These are phyloP conservation scores for Characodon lateralis DNA, from an alignment of 2,797 vertebrate species.

Conservation along the genomic window DNA sequence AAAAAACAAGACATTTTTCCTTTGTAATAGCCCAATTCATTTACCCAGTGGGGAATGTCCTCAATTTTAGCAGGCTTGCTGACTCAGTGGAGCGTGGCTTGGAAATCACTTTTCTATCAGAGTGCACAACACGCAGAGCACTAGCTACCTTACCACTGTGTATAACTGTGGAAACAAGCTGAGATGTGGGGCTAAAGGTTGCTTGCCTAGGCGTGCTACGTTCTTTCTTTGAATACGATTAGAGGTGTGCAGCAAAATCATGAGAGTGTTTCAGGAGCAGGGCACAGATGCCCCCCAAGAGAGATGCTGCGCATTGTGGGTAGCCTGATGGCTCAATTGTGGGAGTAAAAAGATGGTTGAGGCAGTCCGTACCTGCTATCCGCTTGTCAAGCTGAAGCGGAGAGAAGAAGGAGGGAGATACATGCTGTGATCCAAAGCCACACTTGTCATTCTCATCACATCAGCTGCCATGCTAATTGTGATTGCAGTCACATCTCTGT, in stretches of 20 bases:
- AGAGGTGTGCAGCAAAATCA: constrained; percentile 27
- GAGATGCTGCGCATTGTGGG: constrained; percentile 50
- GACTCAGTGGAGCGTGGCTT: constrained; percentile 53
- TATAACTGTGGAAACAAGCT: constrained; percentile 4
- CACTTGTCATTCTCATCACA: constrained; percentile 33
- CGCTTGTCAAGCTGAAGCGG: constrained; percentile 24
- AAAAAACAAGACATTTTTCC: constrained; percentile 16
- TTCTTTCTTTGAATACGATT: constrained; percentile 29
- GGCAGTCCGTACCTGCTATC: constrained; percentile 37
- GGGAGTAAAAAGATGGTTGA: constrained; percentile 32
- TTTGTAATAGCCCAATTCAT: constrained; percentile 61
- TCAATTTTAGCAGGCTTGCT: constrained; percentile 55
- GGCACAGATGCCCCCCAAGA: constrained; percentile 12
- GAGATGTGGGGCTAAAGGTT: constrained; percentile 26
- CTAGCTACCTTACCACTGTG: constrained; percentile 38
- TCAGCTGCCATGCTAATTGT: constrained; percentile 48
- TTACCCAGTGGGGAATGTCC: constrained; percentile 57
- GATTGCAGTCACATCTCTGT: constrained; percentile 24
- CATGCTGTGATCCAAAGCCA: constrained; percentile 24
- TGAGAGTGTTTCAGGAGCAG: constrained; percentile 37
- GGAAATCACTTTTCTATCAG: constrained; percentile 54
- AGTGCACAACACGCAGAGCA: constrained; percentile 26
- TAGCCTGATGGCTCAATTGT: constrained; percentile 62
- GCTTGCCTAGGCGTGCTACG: constrained; percentile 19
- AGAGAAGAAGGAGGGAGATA: constrained; percentile 7